Evolutionary conservation across 2,888 invertebrate genomes (phyloP), one percentile per base, ranked within the genome.

Genomic region (Clivina fossor): DNA sequence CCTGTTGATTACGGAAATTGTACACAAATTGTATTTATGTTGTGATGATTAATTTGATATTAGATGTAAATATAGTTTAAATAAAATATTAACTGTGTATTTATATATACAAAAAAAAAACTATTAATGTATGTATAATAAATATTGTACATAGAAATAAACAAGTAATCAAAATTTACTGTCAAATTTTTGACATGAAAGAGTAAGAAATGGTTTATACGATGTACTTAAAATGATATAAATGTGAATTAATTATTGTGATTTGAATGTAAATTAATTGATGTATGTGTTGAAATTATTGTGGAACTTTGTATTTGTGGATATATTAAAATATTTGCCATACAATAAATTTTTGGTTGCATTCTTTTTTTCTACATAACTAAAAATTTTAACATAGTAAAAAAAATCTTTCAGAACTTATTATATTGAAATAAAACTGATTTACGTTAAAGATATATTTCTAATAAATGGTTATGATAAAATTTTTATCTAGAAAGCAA

Each of bases 241-340:
- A 49, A 26, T 49, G 37, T 49, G 37, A 49, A 49, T 16, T 37
- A 18, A 38, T 26, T 32, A 41, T 35, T 32, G n/a, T 37, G 20
- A 43, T 43, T 26, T 44, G 33, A 16, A 35, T 53, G 44, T 44
- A 44, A 53, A 48, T 24, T 22, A 18, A 38, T 28, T 18, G 26
- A 44, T 53, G 44, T 53, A 44, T 28, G 48, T 48, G 37, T 47
- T 35, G 35, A 33, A 33, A 22, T 13, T 35, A 37, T 48, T n/a
- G n/a, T n/a, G n/a, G 48, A 48, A 48, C 38, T 49, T 49, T 49
- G 49, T 49, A 49, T 49, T 49, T 40, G 30, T 38, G 49, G 26
- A 16, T 38, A 49, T 49, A 49, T 38, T 49, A 49, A 49, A 48
- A 40, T 40, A 49, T 49, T 30, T 49, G 26, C 19, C 18, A 49